These are phyloP conservation scores for Zonotrichia leucophrys DNA, from an alignment of 2,113 vertebrate species.

Conservation along the genomic window DNA sequence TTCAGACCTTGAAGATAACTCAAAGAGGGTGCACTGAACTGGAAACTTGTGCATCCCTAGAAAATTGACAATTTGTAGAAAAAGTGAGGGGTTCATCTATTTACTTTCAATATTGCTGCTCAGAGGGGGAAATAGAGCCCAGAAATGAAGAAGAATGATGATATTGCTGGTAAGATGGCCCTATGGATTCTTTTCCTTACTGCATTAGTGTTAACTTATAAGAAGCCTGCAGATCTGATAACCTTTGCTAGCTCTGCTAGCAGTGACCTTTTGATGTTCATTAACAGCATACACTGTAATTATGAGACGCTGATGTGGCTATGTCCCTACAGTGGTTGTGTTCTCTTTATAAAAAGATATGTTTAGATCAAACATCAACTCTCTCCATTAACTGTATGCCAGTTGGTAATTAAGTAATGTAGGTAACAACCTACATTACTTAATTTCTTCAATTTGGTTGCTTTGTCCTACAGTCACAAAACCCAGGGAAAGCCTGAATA, in stretches of 20 bases:
- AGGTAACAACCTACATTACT: not conserved
- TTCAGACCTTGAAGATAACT: not conserved
- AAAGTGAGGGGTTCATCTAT: not conserved
- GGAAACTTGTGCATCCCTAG: not conserved
- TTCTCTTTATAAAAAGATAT: not conserved
- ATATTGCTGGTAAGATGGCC: not conserved
- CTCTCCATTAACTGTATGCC: not conserved
- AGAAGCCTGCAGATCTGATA: not conserved
- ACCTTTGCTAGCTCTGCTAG: not conserved
- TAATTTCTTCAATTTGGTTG: not conserved
- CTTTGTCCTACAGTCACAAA: not conserved
- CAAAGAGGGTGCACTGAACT: not conserved
- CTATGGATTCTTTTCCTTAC: not conserved
- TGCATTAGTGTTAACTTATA: not conserved
- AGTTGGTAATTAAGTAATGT: not conserved
- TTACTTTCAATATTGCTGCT: not conserved
- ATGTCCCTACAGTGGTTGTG: accelerated
- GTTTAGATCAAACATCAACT: not conserved
- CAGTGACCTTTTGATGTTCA: not conserved
- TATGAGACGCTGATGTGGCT: not conserved
- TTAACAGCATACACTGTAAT: too few relatives aligned
- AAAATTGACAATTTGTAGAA: not conserved
- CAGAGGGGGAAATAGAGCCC: not conserved
- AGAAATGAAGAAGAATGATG: not conserved
- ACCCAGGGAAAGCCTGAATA: not conserved